A percentile compares a stretch with the other conserved stretches of the same genome.
Conservation (phyloP, 2,888 invertebrate genomes). For the Drosophila tanythrix region DNA sequence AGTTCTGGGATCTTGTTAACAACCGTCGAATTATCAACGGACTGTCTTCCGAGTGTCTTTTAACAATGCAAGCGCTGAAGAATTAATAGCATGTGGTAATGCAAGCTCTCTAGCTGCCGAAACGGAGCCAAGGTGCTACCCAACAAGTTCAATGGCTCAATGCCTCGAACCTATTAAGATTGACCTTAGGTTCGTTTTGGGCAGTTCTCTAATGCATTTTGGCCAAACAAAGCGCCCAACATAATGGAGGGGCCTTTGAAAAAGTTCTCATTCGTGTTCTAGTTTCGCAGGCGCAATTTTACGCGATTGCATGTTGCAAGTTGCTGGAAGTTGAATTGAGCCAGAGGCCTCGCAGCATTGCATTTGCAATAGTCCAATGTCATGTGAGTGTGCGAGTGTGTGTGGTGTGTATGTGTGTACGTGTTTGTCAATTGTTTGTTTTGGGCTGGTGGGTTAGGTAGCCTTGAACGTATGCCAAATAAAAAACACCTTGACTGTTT, state of each 20-base stretch:
- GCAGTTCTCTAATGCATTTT: conserved; percentile 35
- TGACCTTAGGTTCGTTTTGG: conserved; percentile 75
- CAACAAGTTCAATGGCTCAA: conserved; percentile 82
- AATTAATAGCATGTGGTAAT: conserved; percentile 67
- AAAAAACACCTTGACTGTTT: conserved; percentile 60
- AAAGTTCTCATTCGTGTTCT: conserved; percentile 83
- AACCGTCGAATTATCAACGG: conserved; percentile 31
- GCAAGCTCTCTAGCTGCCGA: conserved; percentile 52
- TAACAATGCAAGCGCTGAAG: conserved; percentile 72
- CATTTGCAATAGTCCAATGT: conserved; percentile 66
- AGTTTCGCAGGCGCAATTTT: conserved; percentile 72
- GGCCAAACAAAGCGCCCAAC: conserved; percentile 54
- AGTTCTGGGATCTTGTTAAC: conserved; percentile 50
- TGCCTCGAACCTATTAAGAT: conserved; percentile 77
- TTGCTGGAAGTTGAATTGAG: conserved; percentile 45
- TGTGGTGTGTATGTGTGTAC: conserved; percentile 19
- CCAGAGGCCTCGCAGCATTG: conserved; percentile 42
- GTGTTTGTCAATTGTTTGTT: conserved; percentile 60
- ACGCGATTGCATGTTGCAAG: conserved; percentile 52
- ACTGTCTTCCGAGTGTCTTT: conserved; percentile 7
- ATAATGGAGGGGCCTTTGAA: conserved; percentile 53
- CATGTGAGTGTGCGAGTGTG: conserved; percentile 27
- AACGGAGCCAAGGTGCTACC: conserved; percentile 70
- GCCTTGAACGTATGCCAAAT: conserved; percentile 80
- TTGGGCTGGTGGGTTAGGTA: conserved; percentile 56